Evolutionary conservation across 2,888 invertebrate genomes (phyloP), one percentile per base, ranked within the genome.

Genomic region (Phalangium opilio): DNA sequence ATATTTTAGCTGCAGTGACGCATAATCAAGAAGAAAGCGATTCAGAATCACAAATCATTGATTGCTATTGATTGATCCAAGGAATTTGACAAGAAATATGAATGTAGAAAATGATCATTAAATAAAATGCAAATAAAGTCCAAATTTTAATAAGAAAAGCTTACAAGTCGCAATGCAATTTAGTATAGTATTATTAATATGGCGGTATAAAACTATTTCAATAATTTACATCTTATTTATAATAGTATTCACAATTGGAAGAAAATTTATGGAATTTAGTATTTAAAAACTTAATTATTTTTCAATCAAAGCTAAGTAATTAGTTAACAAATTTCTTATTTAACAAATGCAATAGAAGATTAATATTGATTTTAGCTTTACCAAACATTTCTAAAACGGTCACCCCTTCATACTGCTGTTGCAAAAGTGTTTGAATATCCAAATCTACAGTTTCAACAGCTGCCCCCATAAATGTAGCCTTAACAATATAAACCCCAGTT

Each of bases 291-390:
- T 14, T 17, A 27, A 27, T 27, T 7, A 27, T 27, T 20, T 27
- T 43, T 46, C 14, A 20, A 35, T 14, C 12, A 41, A 19, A 11
- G 34, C 47, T 43, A 53, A 44, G 53, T 55, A 41, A 62, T 62
- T 76, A 77, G 54, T 76, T 75, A 63, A 81, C 82, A 67, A 81
- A 83, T 65, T 83, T 83, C 59, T 75, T 76, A 64, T 83, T 82
- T 32, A 83, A 66, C 52, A 83, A 70, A 63, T 78, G 78, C 54
- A 83, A 72, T 39, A 83, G 70, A 40, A 82, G 71, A 64, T 82
- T 82, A 15, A 83, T 79, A 61, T 83, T 82, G 55, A 83, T 74
- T 64, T 78, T 77, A 18, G 81, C 81, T 64, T 77, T 79, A n/a
- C 79, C 80, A 61, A 81, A 82, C 71, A 83, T 75, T 57, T 79